phyloP scores from a whole-genome alignment of 1,140 invertebrate genomes.

The Drosophila suzukii region DNA sequence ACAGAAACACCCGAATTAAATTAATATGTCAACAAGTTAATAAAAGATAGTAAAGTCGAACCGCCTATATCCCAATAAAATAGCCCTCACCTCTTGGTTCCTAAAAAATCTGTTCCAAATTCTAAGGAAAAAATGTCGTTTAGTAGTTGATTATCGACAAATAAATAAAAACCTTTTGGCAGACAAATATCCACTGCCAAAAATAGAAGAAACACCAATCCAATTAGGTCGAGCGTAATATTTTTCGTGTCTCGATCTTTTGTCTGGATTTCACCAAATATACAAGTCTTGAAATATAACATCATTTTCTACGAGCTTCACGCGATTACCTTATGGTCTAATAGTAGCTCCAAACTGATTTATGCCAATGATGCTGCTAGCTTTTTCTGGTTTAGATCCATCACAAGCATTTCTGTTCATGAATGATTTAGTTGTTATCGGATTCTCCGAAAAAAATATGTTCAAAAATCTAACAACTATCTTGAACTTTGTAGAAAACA shows the following conservation, averaged over 20 bases:
- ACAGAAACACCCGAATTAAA: not conserved
- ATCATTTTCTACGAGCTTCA: too few species aligned
- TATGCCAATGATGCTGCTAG: too few species aligned
- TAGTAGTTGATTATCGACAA: slow-evolving; percentile 28
- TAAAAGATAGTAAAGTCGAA: not conserved
- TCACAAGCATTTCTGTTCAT: too few species aligned
- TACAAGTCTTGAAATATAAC: too few species aligned
- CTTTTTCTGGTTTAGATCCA: too few species aligned
- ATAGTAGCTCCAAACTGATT: too few species aligned
- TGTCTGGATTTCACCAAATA: not conserved
- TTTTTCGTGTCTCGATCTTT: not conserved
- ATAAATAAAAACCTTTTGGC: slow-evolving; percentile 21
- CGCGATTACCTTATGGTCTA: too few species aligned
- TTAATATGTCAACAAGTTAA: not conserved
- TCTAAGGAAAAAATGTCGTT: slow-evolving; percentile 8
- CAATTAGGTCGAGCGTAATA: not conserved
- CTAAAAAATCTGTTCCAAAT: not conserved
- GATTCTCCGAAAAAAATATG: too few species aligned
- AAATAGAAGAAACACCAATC: not conserved
- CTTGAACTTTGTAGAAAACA: too few species aligned
- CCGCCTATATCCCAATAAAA: not conserved
- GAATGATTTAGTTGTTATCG: too few species aligned
- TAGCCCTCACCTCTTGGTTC: not conserved
- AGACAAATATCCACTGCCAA: slow-evolving; percentile 14
- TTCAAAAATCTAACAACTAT: too few species aligned